Evolutionary conservation across 2,797 vertebrate genomes (phyloP), one percentile per base, ranked within the genome.

Genomic region (Loris lydekkerianus): DNA sequence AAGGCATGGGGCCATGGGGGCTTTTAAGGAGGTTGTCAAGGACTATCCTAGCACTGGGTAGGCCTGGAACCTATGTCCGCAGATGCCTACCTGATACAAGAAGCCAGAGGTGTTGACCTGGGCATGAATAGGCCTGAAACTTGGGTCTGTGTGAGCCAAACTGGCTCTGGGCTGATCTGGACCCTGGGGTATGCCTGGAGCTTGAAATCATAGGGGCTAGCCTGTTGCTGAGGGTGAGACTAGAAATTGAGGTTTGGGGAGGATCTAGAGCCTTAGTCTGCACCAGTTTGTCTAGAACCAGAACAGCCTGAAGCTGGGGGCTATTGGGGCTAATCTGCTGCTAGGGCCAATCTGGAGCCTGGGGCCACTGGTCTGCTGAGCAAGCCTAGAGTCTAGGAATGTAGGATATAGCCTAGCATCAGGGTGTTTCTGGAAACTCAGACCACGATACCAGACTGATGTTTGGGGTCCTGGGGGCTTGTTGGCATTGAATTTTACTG

Each of bases 81-180:
- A 27, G 2, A 8, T 27, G 10, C 5, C 17, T 14, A 2, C 0
- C 29, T 14, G 3, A 4, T 60, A 8, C 7, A 17, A 14, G 31
- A 49, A 5, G n/a, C 5, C 18, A 3, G 1, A 63, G 43, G 7
- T 72, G 9, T 61, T 63, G 34, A 43, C 11, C 0, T 63, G 3
- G 18, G 6, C 3, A 23, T 17, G 65, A 3, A 13, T 25, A 34
- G 53, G 15, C 11, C 11, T 83, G 17, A 83, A 49, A 18, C 8
- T n/a, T n/a, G 3, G 5, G 21, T 8, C 6, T 43, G 3, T 31
- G 20, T 25, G 13, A 9, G 13, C 3, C 2, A 9, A 56, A 1
- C 11, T 76, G 31, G 18, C 31, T 88, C 40, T 76, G 11, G 15
- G 11, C 13, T 83, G n/a, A 1, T 43, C 17, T 92, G 9, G 15